A percentile compares a stretch with the other conserved stretches of the same genome.
Conservation (phyloP, 2,797 vertebrate genomes). For the Denticeps clupeoides region DNA sequence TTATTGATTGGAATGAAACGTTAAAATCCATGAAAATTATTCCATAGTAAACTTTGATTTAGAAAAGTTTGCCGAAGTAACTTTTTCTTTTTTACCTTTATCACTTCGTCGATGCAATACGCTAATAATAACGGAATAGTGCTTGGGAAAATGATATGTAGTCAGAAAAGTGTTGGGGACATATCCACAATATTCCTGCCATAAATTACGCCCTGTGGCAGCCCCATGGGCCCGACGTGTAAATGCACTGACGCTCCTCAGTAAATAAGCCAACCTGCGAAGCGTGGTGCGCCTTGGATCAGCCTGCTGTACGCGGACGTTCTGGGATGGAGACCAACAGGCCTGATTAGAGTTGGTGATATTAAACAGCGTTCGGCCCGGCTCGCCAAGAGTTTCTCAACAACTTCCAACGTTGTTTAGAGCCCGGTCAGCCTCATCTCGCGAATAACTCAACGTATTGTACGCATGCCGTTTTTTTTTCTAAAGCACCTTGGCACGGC, state of each 20-base stretch:
- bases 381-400: constrained; percentile 7
- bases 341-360: constrained; percentile 4
- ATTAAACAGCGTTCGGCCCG: not conserved
- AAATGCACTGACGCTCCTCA: not conserved
- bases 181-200: no score
- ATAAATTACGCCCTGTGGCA: no score
- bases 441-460: not conserved
- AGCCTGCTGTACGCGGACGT: not conserved
- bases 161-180: no score
- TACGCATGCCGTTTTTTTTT: not conserved
- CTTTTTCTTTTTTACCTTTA: no score
- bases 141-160: no score
- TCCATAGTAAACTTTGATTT: no score
- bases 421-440: not conserved
- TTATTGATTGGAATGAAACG: no score
- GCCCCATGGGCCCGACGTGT: no score
- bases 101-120: no score
- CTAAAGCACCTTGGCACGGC: not conserved
- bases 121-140: no score
- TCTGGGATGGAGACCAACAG: constrained; percentile 6
- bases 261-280: not conserved
- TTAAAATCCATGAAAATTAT: no score
- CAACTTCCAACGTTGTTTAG: not conserved
- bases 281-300: not conserved
- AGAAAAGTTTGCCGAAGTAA: no score